phyloP scores from a whole-genome alignment of 2,113 vertebrate genomes.

The Pseudonaja textilis region DNA sequence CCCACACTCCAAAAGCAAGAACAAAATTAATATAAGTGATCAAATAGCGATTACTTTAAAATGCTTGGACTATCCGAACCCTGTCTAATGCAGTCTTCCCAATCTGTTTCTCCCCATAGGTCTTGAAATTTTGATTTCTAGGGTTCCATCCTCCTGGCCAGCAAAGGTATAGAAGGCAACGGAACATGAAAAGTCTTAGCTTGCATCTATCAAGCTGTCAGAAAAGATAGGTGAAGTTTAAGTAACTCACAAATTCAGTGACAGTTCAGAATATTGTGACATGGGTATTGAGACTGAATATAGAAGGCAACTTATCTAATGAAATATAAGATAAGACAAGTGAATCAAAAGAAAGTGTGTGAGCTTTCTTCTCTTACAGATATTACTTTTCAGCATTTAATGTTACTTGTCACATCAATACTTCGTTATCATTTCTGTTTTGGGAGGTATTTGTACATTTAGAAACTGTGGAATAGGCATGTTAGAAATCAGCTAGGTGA shows the following conservation, averaged over 20 bases:
- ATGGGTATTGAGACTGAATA: neutral
- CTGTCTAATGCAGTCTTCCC: neutral
- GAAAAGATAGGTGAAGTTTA: neutral
- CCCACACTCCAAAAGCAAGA: neutral
- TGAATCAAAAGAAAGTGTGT: constrained; percentile 52
- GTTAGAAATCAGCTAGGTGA: constrained; percentile 22
- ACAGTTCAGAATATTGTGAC: neutral
- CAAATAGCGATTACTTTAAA: rapidly evolving
- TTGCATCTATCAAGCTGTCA: neutral
- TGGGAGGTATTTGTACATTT: constrained; percentile 8
- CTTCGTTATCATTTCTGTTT: constrained; percentile 53
- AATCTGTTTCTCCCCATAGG: neutral
- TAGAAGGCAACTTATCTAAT: neutral
- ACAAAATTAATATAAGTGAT: neutral
- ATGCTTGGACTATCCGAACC: neutral
- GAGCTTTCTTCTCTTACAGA: constrained; percentile 37
- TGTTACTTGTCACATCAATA: neutral
- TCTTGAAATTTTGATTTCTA: neutral
- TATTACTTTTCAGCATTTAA: constrained; percentile 33
- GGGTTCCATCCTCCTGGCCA: neutral
- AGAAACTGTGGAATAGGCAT: constrained; percentile 28
- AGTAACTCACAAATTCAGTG: neutral
- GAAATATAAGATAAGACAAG: constrained; percentile 30
- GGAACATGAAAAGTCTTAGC: rapidly evolving
- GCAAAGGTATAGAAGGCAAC: neutral